Conservation (phyloP, 2,113 vertebrate species). For the Ptychochromis oligacanthus region DNA sequence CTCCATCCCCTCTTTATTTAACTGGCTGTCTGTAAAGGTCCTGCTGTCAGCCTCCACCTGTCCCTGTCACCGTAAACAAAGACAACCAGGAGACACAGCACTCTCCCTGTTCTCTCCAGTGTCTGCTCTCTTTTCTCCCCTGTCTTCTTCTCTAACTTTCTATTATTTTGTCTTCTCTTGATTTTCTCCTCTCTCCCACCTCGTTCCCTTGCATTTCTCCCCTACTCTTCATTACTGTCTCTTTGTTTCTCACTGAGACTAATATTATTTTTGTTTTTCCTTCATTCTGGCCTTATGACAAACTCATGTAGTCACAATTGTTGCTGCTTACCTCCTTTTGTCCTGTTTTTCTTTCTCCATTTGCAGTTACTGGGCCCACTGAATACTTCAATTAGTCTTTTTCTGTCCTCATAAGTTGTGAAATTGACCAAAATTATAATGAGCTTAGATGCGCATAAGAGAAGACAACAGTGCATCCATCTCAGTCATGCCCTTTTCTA, state of each 20-base stretch:
- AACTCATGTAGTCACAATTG: background rate
- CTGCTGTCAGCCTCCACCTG: conserved; percentile 78
- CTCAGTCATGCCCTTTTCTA: conserved; percentile 12
- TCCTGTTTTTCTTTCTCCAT: background rate
- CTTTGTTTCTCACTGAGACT: background rate
- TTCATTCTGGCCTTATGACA: background rate
- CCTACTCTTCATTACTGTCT: conserved; percentile 11
- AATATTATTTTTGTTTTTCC: background rate
- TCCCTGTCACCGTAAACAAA: conserved; percentile 78
- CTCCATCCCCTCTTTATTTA: conserved; percentile 70
- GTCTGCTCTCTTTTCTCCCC: conserved; percentile 33
- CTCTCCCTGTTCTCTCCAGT: conserved; percentile 54
- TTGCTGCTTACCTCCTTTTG: background rate
- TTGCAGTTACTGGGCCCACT: background rate
- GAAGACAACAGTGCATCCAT: background rate
- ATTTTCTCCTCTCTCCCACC: background rate
- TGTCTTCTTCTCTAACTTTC: conserved; percentile 35
- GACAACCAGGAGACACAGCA: conserved; percentile 66
- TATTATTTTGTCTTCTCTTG: conserved; percentile 36
- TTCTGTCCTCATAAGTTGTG: background rate
- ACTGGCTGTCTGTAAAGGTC: conserved; percentile 75
- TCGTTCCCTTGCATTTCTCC: background rate
- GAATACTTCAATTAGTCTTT: background rate
- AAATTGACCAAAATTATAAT: conserved; percentile 8
- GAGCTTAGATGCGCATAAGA: background rate